Conservation (phyloP, 2,888 invertebrate genomes). For the Tachina grossa region DNA sequence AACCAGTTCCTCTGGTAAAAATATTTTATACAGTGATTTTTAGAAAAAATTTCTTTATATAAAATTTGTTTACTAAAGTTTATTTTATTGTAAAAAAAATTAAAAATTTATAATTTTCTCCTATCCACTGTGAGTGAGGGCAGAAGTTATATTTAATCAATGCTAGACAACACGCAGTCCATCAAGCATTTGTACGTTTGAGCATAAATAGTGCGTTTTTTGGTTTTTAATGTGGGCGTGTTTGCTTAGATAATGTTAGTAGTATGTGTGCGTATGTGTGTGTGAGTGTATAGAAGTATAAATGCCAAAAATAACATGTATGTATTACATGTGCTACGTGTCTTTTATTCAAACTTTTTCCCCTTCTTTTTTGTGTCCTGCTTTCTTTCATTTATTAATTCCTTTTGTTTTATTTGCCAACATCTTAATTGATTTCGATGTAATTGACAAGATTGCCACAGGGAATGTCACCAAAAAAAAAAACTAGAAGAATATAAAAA, state of each 20-base stretch:
- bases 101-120: not conserved
- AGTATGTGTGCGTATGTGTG: conserved; percentile 6
- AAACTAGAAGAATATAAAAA: conserved; percentile 10
- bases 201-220: not conserved
- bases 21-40: too few relatives aligned
- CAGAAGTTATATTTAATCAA: conserved; percentile 54
- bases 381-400: conserved; percentile 29
- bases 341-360: conserved; percentile 64
- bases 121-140: conserved; percentile 25
- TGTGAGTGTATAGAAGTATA: not conserved
- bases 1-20: too few relatives aligned
- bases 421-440: conserved; percentile 72
- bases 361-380: conserved; percentile 67
- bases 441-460: conserved; percentile 71
- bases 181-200: not conserved
- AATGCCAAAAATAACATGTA: conserved; percentile 42
- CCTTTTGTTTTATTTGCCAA: conserved; percentile 55
- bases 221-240: conserved; percentile 5
- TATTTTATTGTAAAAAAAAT: not conserved
- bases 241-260: not conserved
- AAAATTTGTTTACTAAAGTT: too few relatives aligned
- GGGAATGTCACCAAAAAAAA: conserved; percentile 63
- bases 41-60: too few relatives aligned
- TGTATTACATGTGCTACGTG: conserved; percentile 62
- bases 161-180: conserved; percentile 20